phyloP scores from a whole-genome alignment of 30 jellyfish, hydroid and myxozoan genomes.

The Turritopsis rubra region DNA sequence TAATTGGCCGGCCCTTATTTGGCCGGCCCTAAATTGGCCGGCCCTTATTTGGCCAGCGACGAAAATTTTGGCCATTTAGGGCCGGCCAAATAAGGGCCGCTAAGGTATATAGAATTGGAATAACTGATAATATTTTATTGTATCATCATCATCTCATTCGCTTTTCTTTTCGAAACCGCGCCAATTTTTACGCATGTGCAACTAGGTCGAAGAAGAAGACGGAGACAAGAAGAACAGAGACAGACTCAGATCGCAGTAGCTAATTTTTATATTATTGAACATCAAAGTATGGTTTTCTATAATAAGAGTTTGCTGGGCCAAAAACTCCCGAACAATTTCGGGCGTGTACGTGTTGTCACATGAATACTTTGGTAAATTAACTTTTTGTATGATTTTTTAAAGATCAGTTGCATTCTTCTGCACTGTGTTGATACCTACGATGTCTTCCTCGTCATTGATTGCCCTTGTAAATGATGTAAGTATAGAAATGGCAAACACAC shows the following conservation, averaged over 20 bases:
- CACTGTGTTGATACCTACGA: neutral
- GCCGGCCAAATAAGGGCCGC: too few relatives aligned
- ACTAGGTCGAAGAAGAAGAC: neutral
- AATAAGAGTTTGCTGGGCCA: neutral
- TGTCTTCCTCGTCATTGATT: neutral
- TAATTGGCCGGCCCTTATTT: too few relatives aligned
- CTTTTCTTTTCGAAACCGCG: neutral
- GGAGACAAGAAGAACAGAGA: neutral
- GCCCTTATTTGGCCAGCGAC: too few relatives aligned
- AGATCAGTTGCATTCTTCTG: neutral
- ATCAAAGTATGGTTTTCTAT: neutral
- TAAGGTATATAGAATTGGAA: neutral
- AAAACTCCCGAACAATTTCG: neutral
- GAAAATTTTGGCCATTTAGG: too few relatives aligned
- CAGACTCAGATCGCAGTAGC: neutral
- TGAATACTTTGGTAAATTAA: neutral
- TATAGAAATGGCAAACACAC: neutral
- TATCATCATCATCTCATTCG: neutral
- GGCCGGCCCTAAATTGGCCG: too few relatives aligned
- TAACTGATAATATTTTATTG: neutral
- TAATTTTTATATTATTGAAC: neutral
- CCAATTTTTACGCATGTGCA: neutral
- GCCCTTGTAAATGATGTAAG: neutral
- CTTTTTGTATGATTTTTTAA: neutral
- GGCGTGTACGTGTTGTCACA: neutral